Evolutionary conservation across 2,888 invertebrate genomes (phyloP).

Genomic region (Hyalella azteca): DNA sequence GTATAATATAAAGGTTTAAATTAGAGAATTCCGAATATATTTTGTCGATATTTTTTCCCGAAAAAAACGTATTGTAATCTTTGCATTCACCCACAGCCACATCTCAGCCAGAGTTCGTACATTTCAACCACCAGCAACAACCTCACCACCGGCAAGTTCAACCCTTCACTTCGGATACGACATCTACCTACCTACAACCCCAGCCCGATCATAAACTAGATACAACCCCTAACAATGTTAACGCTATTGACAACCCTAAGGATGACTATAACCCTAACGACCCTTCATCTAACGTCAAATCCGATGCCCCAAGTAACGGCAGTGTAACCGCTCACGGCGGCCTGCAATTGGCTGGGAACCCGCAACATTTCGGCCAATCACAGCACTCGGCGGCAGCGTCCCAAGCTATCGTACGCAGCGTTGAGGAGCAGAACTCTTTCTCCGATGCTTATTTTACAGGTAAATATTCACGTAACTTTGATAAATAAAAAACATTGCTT

Average conservation of each 20-base stretch:
- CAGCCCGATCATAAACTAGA: background rate
- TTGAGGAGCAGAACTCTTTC: background rate
- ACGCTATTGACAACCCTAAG: background rate
- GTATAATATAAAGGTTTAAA: no score
- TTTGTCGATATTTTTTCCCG: no score
- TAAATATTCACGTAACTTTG: background rate
- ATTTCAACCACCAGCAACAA: conserved; percentile 17
- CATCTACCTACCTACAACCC: no score
- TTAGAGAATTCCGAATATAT: no score
- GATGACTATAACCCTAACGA: conserved; percentile 24
- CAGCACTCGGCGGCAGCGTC: conserved; percentile 4
- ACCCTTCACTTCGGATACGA: background rate
- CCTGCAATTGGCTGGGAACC: background rate
- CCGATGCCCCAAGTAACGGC: background rate
- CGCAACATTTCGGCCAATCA: conserved; percentile 4
- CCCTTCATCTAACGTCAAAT: conserved; percentile 7
- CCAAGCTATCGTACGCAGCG: background rate
- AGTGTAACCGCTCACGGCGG: background rate
- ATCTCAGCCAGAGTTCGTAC: conserved; percentile 13
- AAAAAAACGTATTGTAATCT: no score
- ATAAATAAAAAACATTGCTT: no score
- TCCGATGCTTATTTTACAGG: background rate
- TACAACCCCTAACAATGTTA: background rate
- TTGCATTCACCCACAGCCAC: background rate
- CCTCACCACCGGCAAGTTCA: conserved; percentile 2